These are phyloP conservation scores for Bungarus multicinctus DNA, from an alignment of 2,113 vertebrate genomes.

Conservation along the genomic window DNA sequence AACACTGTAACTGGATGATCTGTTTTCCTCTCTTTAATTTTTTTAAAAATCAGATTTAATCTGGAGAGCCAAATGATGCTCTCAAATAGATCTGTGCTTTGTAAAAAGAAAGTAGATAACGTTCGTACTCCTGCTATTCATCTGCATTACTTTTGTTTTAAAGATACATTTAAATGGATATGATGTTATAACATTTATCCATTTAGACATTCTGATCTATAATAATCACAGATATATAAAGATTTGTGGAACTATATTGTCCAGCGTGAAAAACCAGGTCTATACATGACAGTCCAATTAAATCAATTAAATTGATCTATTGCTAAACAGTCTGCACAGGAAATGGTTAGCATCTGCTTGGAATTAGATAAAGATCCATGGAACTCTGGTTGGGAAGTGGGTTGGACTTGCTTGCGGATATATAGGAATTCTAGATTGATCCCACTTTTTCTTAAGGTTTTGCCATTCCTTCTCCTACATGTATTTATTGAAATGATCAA, in stretches of 20 bases:
- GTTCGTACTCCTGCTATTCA: neutral
- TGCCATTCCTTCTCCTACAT: neutral
- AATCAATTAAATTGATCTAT: neutral
- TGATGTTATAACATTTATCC: constrained; percentile 20
- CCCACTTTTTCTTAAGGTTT: neutral
- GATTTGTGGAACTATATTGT: neutral
- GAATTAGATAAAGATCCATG: neutral
- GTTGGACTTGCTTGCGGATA: neutral
- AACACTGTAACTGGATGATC: neutral
- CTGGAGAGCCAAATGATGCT: neutral
- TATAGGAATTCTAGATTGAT: neutral
- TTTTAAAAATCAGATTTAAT: neutral
- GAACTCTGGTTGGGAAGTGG: neutral
- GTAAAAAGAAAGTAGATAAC: neutral
- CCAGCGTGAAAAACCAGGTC: neutral
- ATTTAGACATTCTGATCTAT: constrained; percentile 14
- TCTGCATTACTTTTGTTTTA: neutral
- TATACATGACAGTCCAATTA: neutral
- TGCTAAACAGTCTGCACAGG: neutral
- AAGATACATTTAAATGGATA: neutral
- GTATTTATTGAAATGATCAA: neutral
- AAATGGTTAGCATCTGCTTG: neutral
- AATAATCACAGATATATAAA: neutral
- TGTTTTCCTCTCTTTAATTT: neutral
- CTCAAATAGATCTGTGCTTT: neutral